A percentile compares a stretch with the other conserved stretches of the same genome.
These are phyloP conservation scores for Drosophila sproati DNA, from an alignment of 1,140 invertebrate genomes.

Conservation along the genomic window DNA sequence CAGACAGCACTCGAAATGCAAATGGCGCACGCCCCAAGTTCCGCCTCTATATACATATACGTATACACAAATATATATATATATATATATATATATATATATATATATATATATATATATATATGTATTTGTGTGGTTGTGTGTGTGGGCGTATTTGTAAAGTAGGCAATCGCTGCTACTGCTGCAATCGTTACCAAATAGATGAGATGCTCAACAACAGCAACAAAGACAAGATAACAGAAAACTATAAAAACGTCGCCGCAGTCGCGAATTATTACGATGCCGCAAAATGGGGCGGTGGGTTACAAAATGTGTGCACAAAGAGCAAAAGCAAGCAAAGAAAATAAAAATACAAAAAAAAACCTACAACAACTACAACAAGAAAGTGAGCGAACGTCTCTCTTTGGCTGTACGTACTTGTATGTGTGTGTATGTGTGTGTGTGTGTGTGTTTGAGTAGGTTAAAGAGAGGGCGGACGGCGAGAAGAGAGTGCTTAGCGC, in stretches of 20 bases:
- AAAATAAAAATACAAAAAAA: slow-evolving; percentile 4
- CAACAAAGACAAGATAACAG: slow-evolving; percentile 39
- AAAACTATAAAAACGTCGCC: slow-evolving; percentile 78
- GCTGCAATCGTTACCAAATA: slow-evolving; percentile 75
- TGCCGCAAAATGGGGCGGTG: slow-evolving; percentile 69
- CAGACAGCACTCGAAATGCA: slow-evolving; percentile 43
- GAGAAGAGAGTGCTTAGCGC: slow-evolving; percentile 14
- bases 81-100: neutral
- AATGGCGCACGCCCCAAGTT: slow-evolving; percentile 26
- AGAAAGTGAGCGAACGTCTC: slow-evolving; percentile 4
- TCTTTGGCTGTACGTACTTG: neutral
- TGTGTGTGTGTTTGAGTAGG: slow-evolving; percentile 13
- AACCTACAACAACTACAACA: slow-evolving; percentile 6
- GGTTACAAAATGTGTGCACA: slow-evolving; percentile 52
- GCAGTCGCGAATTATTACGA: slow-evolving; percentile 79
- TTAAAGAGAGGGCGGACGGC: neutral
- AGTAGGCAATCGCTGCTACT: slow-evolving; percentile 46
- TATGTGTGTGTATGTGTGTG: slow-evolving; percentile 13
- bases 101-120: neutral
- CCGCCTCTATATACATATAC: neutral
- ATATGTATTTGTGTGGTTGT: neutral
- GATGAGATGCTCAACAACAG: slow-evolving; percentile 63
- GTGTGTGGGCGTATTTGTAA: slow-evolving; percentile 17
- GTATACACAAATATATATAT: neutral
- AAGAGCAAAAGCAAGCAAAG: slow-evolving; percentile 15